phyloP scores from a whole-genome alignment of 2,888 invertebrate genomes.

The Drosophila aldrichi region DNA sequence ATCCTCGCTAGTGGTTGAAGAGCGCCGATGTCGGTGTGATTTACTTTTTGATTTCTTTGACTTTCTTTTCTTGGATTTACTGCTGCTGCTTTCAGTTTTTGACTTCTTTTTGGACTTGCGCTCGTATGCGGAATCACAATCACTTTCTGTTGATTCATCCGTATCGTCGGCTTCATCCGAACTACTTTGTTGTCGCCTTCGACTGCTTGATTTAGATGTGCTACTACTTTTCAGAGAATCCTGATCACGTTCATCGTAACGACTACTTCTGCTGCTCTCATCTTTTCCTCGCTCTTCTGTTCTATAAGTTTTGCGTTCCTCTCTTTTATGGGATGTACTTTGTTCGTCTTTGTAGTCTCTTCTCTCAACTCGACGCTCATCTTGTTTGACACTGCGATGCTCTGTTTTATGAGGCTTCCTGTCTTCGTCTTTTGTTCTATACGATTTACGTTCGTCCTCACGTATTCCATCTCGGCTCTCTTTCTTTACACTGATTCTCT shows the following conservation, averaged over 20 bases:
- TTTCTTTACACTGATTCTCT: slow-evolving; percentile 11
- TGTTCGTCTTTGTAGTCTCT: slow-evolving; percentile 21
- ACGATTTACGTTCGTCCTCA: slow-evolving; percentile 34
- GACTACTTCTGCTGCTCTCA: slow-evolving; percentile 38
- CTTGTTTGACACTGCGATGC: slow-evolving; percentile 9
- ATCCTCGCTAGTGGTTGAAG: slow-evolving; percentile 15
- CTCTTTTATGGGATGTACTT: slow-evolving; percentile 25
- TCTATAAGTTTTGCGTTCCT: slow-evolving; percentile 19
- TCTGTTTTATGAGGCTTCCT: slow-evolving; percentile 29
- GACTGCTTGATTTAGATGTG: slow-evolving; percentile 41
- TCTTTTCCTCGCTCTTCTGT: slow-evolving; percentile 28
- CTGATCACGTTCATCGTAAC: slow-evolving; percentile 28
- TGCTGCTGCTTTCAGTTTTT: slow-evolving; percentile 44
- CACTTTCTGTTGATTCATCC: slow-evolving; percentile 69
- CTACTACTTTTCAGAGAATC: slow-evolving; percentile 32
- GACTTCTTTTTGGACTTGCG: slow-evolving; percentile 67
- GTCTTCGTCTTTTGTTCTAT: slow-evolving; percentile 42
- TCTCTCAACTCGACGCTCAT: slow-evolving; percentile 32
- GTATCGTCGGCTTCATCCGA: slow-evolving; percentile 71
- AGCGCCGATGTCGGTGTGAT: slow-evolving; percentile 48
- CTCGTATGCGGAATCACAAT: slow-evolving; percentile 70
- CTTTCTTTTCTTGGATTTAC: slow-evolving; percentile 71
- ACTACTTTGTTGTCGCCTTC: slow-evolving; percentile 45
- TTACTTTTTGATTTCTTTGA: slow-evolving; percentile 73
- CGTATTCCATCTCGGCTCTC: slow-evolving; percentile 30